phyloP scores from a whole-genome alignment of 2,797 vertebrate species.

The Dendrocincla fuliginosa region DNA sequence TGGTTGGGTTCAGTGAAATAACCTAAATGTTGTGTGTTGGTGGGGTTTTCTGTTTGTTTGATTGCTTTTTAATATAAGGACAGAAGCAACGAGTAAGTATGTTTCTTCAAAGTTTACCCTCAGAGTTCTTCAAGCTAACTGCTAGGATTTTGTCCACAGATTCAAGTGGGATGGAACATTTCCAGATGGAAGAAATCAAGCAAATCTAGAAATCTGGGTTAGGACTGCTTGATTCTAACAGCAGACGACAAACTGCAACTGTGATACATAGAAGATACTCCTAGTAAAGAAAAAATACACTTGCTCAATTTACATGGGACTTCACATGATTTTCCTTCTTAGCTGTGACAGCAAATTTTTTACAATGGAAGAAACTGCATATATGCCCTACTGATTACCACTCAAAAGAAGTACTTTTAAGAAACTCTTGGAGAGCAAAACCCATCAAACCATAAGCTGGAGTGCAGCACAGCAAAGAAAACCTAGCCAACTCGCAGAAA shows the following conservation, averaged over 20 bases:
- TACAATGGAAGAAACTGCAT: neutral
- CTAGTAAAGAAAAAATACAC: neutral
- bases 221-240: neutral
- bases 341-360: neutral
- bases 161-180: neutral
- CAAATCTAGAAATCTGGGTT: neutral
- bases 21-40: neutral
- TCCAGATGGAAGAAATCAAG: neutral
- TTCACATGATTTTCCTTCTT: neutral
- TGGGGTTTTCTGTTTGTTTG: accelerated
- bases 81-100: neutral
- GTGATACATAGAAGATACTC: neutral
- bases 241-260: neutral
- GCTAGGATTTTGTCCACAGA: neutral
- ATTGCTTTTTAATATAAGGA: neutral
- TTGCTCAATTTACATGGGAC: neutral
- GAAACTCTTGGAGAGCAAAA: neutral
- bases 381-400: neutral
- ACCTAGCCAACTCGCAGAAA: neutral
- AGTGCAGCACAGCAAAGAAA: neutral
- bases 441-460: neutral
- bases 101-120: neutral
- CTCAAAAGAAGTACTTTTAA: neutral
- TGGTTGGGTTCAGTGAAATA: neutral
- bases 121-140: neutral